Conservation (phyloP, 2,113 vertebrate genomes). For the Leptodactylus fuscus region DNA sequence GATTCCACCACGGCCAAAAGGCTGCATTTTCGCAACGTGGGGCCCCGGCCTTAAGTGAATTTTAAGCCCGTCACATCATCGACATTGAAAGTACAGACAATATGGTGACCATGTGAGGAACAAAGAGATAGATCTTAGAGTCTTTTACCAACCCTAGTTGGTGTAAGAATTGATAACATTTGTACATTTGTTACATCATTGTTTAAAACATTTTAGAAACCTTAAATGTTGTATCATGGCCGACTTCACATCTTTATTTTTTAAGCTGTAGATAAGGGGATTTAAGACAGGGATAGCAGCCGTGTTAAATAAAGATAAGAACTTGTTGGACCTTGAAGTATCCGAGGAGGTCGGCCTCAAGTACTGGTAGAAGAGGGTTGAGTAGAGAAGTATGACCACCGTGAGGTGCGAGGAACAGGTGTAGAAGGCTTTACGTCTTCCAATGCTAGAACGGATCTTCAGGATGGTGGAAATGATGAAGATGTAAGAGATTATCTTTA, state of each 20-base stretch:
- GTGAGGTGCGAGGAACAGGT: constrained; percentile 32
- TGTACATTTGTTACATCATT: not conserved
- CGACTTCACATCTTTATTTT: not conserved
- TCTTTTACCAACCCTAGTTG: not conserved
- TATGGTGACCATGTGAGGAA: too few species aligned
- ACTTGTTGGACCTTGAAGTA: constrained; percentile 59
- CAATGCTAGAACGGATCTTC: constrained; percentile 7
- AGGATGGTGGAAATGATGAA: constrained; percentile 16
- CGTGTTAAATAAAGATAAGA: constrained; percentile 26
- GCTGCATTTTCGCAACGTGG: too few species aligned
- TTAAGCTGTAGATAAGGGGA: constrained; percentile 1
- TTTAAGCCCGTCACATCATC: too few species aligned
- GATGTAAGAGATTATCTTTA: constrained; percentile 28
- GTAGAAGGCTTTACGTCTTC: constrained; percentile 7
- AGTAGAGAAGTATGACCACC: constrained; percentile 24
- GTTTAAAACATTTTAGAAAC: not conserved
- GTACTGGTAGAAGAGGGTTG: constrained; percentile 12
- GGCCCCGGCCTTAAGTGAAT: too few species aligned
- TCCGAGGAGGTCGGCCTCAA: constrained; percentile 5
- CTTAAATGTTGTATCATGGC: not conserved
- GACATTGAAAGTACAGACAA: too few species aligned
- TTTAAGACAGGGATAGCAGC: not conserved
- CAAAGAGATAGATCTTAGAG: too few species aligned
- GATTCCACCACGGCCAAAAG: too few species aligned
- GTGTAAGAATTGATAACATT: not conserved